Evolutionary conservation across 2,888 invertebrate genomes (phyloP).

Genomic region (Catocala nupta): DNA sequence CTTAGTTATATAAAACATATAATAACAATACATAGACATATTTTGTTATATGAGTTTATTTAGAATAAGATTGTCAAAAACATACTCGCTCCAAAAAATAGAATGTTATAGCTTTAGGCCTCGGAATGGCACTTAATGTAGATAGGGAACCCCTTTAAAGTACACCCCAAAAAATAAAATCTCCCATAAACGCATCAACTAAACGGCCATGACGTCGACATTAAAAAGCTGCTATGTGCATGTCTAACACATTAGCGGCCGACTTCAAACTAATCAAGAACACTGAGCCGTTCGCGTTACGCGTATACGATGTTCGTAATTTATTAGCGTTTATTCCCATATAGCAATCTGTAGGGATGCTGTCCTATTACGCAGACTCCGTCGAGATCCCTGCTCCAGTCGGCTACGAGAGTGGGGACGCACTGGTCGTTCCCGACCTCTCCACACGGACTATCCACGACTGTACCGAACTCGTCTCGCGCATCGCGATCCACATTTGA

Average conservation of each 20-base stretch:
- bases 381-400: constrained; percentile 83
- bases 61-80: too few relatives aligned
- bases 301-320: constrained; percentile 84
- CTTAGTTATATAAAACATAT: too few relatives aligned
- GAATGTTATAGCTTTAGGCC: constrained; percentile 40
- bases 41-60: too few relatives aligned
- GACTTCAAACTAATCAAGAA: constrained; percentile 86
- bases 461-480: constrained; percentile 62
- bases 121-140: constrained; percentile 49
- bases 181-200: constrained; percentile 28
- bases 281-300: constrained; percentile 78
- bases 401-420: constrained; percentile 75
- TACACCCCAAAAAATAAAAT: constrained; percentile 36
- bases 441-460: constrained; percentile 52
- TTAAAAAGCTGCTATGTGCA: constrained; percentile 50
- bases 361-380: constrained; percentile 87
- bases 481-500: constrained; percentile 55
- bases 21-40: too few relatives aligned
- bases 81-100: constrained; percentile 3
- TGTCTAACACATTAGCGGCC: constrained; percentile 78
- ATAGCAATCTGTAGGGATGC: constrained; percentile 85
- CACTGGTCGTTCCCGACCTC: constrained; percentile 70
- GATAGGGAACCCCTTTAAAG: constrained; percentile 37
- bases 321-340: constrained; percentile 86
- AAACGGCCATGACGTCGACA: constrained; percentile 29